These are phyloP conservation scores for Orbicella faveolata DNA, from an alignment of 64 coral and sea anemone species.

Conservation along the genomic window DNA sequence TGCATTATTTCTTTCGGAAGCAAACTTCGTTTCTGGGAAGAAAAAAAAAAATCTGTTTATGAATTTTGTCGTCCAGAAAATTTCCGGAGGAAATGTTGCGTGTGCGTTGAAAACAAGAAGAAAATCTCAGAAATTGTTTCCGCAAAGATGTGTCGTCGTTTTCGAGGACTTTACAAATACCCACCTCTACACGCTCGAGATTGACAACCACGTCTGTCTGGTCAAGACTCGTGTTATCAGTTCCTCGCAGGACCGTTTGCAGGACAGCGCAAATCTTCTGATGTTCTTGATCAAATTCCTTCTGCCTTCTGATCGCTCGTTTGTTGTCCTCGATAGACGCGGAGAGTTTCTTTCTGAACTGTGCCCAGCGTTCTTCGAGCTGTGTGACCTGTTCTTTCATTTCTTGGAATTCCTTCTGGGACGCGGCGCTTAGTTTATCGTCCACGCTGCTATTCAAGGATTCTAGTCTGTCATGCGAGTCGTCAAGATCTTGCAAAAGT, in stretches of 20 bases:
- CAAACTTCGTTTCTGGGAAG: no score
- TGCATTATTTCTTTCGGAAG: no score
- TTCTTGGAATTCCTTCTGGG: slow-evolving; percentile 39
- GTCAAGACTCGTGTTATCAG: slow-evolving; percentile 20
- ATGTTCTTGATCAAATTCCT: slow-evolving; percentile 46
- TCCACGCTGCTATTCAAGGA: slow-evolving; percentile 33
- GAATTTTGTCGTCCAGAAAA: no score
- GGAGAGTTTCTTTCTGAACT: slow-evolving; percentile 12
- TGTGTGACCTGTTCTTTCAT: slow-evolving; percentile 47
- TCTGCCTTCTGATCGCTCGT: neutral
- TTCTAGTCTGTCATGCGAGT: slow-evolving; percentile 25
- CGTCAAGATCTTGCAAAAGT: slow-evolving; percentile 46
- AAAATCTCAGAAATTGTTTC: no score
- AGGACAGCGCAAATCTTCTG: slow-evolving; percentile 20
- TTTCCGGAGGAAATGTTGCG: no score
- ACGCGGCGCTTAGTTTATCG: slow-evolving; percentile 6
- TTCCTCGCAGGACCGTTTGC: slow-evolving; percentile 23
- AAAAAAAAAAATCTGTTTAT: no score
- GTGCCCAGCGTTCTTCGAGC: slow-evolving; percentile 40
- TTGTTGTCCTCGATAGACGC: slow-evolving; percentile 28
- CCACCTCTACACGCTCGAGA: slow-evolving; percentile 29
- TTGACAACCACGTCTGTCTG: slow-evolving; percentile 27
- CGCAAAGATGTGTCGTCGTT: no score
- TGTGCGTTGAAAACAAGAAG: no score
- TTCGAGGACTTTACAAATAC: neutral